Percentiles rank a stretch among this genome's conserved stretches.
Evolutionary conservation across 92 coral and sea anemone genomes (phyloP).

Genomic region (Umimayanthus kanabou): DNA sequence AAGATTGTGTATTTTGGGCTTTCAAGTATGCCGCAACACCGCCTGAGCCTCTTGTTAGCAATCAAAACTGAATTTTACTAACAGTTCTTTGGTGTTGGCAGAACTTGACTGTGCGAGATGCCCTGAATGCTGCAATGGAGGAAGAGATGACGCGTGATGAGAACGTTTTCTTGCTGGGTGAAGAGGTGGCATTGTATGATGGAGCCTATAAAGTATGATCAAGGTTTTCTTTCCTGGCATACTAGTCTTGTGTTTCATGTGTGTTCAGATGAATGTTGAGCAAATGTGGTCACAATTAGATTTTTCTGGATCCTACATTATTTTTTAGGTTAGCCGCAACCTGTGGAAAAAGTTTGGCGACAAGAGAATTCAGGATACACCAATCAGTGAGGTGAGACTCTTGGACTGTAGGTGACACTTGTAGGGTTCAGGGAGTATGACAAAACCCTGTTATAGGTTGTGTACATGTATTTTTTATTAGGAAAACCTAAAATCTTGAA

Average conservation of each 20-base stretch:
- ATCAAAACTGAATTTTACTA: background rate
- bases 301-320: background rate
- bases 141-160: conserved; percentile 93
- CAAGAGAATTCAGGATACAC: conserved; percentile 85
- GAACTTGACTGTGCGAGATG: conserved; percentile 85
- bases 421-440: too few species aligned
- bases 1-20: too few species aligned
- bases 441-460: too few species aligned
- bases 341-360: conserved; percentile 88
- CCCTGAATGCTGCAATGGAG: conserved; percentile 91
- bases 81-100: background rate
- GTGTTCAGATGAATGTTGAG: too few species aligned
- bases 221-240: background rate
- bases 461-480: too few species aligned
- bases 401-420: too few species aligned
- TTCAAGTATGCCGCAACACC: too few species aligned
- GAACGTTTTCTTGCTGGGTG: conserved; percentile 90
- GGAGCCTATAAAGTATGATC: conserved; percentile 92
- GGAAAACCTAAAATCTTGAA: too few species aligned
- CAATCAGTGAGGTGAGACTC: conserved; percentile 85
- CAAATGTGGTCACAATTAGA: too few species aligned
- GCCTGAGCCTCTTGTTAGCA: too few species aligned
- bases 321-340: conserved; percentile 79
- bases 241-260: background rate
- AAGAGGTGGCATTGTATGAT: conserved; percentile 97